Percentiles rank a stretch among this genome's conserved stretches.
These are phyloP conservation scores for Lordiphosa andalusiaca DNA, from an alignment of 2,888 invertebrate species.

Conservation along the genomic window DNA sequence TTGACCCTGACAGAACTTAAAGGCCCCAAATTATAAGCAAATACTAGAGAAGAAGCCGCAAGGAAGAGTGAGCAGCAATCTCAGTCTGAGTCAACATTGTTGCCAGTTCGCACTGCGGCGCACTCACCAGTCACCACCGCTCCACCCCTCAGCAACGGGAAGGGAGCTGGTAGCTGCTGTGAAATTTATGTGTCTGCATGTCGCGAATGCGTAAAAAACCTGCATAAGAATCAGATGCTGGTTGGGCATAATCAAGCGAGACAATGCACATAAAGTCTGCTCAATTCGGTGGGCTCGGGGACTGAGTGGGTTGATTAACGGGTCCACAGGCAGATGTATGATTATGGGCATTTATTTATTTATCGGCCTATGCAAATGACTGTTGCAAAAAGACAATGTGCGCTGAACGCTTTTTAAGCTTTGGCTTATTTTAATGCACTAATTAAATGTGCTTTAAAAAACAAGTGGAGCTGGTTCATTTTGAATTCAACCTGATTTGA, in stretches of 20 bases:
- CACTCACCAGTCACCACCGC: not conserved
- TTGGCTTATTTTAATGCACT: conserved; percentile 29
- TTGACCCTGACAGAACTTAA: conserved; percentile 41
- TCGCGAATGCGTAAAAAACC: conserved; percentile 58
- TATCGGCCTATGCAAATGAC: conserved; percentile 38
- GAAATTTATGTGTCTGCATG: conserved; percentile 71
- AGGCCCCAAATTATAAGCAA: conserved; percentile 49
- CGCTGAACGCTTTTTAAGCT: conserved; percentile 28
- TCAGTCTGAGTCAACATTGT: conserved; percentile 2
- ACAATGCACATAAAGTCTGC: conserved; percentile 63
- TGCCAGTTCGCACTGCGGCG: not conserved
- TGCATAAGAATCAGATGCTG: conserved; percentile 62
- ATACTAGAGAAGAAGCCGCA: conserved; percentile 14
- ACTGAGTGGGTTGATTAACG: conserved; percentile 60
- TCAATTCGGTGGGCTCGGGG: conserved; percentile 16
- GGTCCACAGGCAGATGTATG: conserved; percentile 22
- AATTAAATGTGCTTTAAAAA: conserved; percentile 45
- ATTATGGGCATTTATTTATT: conserved; percentile 31
- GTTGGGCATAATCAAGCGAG: conserved; percentile 69
- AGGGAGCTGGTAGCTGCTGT: conserved; percentile 23
- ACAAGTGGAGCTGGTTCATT: conserved; percentile 26
- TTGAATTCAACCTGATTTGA: not conserved
- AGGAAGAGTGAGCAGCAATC: conserved; percentile 8
- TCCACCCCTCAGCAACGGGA: not conserved
- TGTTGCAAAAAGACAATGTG: conserved; percentile 1